These are phyloP conservation scores for Lepidurus packardi DNA, from an alignment of 1,140 invertebrate species.

Conservation along the genomic window DNA sequence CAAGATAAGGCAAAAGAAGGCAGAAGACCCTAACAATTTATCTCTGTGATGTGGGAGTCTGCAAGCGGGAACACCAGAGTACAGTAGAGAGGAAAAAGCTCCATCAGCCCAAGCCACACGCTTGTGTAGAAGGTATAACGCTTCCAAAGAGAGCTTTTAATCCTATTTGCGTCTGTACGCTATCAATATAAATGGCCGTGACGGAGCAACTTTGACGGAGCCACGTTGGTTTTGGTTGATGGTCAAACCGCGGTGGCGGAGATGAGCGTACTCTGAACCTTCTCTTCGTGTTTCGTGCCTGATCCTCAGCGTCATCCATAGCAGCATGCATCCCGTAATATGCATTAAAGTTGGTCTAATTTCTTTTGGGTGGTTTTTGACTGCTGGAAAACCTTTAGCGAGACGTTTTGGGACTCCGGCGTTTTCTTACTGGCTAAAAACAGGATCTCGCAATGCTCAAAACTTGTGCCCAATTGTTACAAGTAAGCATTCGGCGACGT, in stretches of 20 bases:
- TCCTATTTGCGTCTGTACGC: constrained; percentile 7
- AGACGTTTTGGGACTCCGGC: background rate
- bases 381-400: background rate
- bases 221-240: background rate
- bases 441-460: background rate
- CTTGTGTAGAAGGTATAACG: background rate
- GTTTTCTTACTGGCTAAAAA: background rate
- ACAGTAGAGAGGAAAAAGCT: background rate
- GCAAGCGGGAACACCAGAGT: background rate
- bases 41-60: background rate
- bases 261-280: background rate
- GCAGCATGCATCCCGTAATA: background rate
- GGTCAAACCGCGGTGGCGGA: background rate
- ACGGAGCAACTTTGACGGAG: constrained; percentile 3
- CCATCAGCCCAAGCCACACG: background rate
- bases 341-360: background rate
- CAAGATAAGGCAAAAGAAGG: background rate
- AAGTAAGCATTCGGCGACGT: background rate
- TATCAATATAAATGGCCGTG: constrained; percentile 15
- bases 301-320: background rate
- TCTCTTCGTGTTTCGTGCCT: background rate
- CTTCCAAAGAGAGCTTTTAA: constrained; percentile 13
- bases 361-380: background rate
- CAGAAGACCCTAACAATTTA: constrained; percentile 5
- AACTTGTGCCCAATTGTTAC: background rate